phyloP scores from a whole-genome alignment of 1,140 invertebrate genomes.

The Penaeus vannamei region DNA sequence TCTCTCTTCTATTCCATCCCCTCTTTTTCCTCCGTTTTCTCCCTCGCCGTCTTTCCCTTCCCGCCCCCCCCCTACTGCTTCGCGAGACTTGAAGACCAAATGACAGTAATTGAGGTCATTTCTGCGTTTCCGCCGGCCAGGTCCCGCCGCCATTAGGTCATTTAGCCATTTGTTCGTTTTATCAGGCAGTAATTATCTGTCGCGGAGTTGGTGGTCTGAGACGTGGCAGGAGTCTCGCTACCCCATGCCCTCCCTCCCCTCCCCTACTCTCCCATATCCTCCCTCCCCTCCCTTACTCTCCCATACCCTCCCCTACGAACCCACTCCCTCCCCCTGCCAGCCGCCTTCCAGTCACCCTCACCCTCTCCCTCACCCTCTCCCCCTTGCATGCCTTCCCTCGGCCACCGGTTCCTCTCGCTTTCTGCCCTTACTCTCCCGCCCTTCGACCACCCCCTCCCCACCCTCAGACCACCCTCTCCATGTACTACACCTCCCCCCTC shows the following conservation, averaged over 20 bases:
- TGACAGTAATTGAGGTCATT: constrained; percentile 64
- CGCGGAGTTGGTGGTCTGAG: constrained; percentile 13
- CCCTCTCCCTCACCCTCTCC: not conserved
- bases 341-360: too few relatives aligned
- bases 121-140: constrained; percentile 54
- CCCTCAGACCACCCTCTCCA: not conserved
- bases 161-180: constrained; percentile 63
- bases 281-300: not conserved
- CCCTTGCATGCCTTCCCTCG: not conserved
- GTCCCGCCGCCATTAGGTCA: constrained; percentile 43
- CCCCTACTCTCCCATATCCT: not conserved
- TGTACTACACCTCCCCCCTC: not conserved
- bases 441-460: not conserved
- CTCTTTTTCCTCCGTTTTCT: not conserved
- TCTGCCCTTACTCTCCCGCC: not conserved
- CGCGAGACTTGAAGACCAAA: constrained; percentile 30
- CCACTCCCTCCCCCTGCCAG: too few relatives aligned
- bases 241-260: not conserved
- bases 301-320: not conserved
- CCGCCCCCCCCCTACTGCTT: not conserved
- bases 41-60: not conserved
- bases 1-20: not conserved
- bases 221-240: not conserved
- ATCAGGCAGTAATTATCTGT: constrained; percentile 61
- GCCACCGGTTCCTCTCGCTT: not conserved